Conservation (phyloP, 2,888 invertebrate species). For the Thera obeliscata region DNA sequence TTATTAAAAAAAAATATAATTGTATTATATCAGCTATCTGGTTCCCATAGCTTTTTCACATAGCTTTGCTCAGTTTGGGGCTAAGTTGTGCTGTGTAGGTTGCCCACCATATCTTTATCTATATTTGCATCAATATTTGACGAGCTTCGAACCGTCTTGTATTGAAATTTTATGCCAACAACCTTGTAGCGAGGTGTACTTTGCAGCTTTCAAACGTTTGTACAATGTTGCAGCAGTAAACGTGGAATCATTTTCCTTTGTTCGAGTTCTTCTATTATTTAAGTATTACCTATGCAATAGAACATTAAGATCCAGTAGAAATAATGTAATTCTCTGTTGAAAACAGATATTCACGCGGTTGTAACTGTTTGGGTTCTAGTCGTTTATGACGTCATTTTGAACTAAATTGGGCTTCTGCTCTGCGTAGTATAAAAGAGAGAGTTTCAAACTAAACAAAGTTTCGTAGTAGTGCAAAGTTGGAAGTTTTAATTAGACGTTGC, state of each 20-base stretch:
- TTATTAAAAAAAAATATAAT: too few species aligned
- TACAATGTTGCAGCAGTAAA: conserved; percentile 18
- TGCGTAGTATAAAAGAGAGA: not conserved
- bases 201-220: conserved; percentile 10
- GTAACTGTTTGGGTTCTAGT: too few species aligned
- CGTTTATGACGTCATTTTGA: too few species aligned
- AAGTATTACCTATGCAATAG: not conserved
- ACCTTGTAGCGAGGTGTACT: conserved; percentile 16
- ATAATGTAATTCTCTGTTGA: not conserved
- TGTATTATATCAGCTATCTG: too few species aligned
- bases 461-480: conserved; percentile 1
- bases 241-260: not conserved
- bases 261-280: not conserved
- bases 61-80: too few species aligned
- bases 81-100: too few species aligned
- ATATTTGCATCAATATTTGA: conserved; percentile 27
- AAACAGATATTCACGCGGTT: too few species aligned
- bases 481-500: conserved; percentile 22
- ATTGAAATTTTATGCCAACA: conserved; percentile 13
- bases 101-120: too few species aligned
- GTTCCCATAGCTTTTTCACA: too few species aligned
- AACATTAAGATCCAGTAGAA: not conserved
- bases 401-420: not conserved
- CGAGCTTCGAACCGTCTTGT: conserved; percentile 13
- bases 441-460: not conserved